Evolutionary conservation across 2,797 vertebrate genomes (phyloP).

Genomic region (Tiaroga cobitis): DNA sequence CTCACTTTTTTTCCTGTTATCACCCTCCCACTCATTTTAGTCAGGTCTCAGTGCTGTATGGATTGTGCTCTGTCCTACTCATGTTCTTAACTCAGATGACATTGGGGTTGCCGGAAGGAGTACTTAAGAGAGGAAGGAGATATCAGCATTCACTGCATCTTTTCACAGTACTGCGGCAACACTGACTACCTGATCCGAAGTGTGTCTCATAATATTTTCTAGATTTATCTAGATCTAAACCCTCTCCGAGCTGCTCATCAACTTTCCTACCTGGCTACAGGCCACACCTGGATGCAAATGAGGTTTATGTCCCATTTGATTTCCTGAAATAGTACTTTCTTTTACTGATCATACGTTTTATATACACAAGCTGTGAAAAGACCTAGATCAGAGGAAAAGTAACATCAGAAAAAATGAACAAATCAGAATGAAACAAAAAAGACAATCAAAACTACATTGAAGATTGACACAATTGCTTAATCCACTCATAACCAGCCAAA

Average conservation of each 20-base stretch:
- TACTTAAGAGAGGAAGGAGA: conserved; percentile 23
- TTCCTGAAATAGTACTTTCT: neutral
- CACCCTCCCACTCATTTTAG: neutral
- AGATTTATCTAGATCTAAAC: conserved; percentile 44
- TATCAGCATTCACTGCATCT: conserved; percentile 59
- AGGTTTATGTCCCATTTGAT: conserved; percentile 44
- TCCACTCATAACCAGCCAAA: conserved; percentile 99
- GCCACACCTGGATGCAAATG: conserved; percentile 37
- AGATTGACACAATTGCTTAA: conserved; percentile 93
- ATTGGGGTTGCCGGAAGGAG: conserved; percentile 61
- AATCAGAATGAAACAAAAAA: conserved; percentile 85
- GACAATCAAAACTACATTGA: conserved; percentile 90
- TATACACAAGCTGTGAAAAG: conserved; percentile 98
- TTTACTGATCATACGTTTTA: conserved; percentile 12
- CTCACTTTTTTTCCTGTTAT: neutral
- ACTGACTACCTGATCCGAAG: neutral
- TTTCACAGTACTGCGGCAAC: conserved; percentile 60
- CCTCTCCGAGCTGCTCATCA: conserved; percentile 46
- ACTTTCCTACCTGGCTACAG: conserved; percentile 44
- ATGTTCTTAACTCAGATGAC: conserved; percentile 55
- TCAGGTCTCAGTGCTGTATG: conserved; percentile 44
- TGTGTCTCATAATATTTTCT: neutral
- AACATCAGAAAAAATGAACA: conserved; percentile 82
- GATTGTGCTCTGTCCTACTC: conserved; percentile 59
- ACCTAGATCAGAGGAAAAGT: conserved; percentile 96